Conservation (phyloP, 2,888 invertebrate genomes). For the Galeopsomyia nigrocyanea region DNA sequence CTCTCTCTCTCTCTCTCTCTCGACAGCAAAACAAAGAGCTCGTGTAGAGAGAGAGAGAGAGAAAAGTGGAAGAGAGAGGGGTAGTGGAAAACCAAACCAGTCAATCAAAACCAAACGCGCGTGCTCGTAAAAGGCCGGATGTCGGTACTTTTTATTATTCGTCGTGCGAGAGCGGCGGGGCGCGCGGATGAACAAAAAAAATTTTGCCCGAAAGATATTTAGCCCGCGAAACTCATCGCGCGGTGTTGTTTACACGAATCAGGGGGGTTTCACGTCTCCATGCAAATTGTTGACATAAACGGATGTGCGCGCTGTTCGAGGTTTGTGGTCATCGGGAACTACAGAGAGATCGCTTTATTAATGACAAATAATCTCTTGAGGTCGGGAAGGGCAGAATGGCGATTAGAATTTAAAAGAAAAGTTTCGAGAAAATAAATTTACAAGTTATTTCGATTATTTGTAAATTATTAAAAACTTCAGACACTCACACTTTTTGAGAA, state of each 20-base stretch:
- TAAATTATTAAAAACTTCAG: too few relatives aligned
- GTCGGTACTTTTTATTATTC: slow-evolving; percentile 29
- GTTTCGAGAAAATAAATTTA: too few relatives aligned
- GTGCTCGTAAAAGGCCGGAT: slow-evolving; percentile 41
- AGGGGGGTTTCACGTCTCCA: slow-evolving; percentile 12
- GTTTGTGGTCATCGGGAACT: too few relatives aligned
- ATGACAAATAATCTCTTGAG: too few relatives aligned
- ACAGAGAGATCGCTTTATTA: too few relatives aligned
- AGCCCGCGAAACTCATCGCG: slow-evolving; percentile 1
- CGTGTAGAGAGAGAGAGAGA: slow-evolving; percentile 11
- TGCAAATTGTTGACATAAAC: slow-evolving; percentile 39
- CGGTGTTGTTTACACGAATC: slow-evolving; percentile 47
- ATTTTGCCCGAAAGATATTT: slow-evolving; percentile 39
- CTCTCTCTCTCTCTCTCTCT: too few relatives aligned
- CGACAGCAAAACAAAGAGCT: slow-evolving; percentile 24
- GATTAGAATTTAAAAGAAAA: too few relatives aligned
- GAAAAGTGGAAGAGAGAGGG: slow-evolving; percentile 4
- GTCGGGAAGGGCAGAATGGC: too few relatives aligned
- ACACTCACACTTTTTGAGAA: too few relatives aligned
- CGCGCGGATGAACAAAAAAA: too few relatives aligned
- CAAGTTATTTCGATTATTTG: too few relatives aligned
- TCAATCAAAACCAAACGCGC: slow-evolving; percentile 39
- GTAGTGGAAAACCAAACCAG: slow-evolving; percentile 41
- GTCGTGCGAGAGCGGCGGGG: neutral
- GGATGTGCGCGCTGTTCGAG: neutral